Evolutionary conservation across 2,797 vertebrate species (phyloP), one percentile per base, ranked within the genome.

Genomic region (Chaetophractus vellerosus): DNA sequence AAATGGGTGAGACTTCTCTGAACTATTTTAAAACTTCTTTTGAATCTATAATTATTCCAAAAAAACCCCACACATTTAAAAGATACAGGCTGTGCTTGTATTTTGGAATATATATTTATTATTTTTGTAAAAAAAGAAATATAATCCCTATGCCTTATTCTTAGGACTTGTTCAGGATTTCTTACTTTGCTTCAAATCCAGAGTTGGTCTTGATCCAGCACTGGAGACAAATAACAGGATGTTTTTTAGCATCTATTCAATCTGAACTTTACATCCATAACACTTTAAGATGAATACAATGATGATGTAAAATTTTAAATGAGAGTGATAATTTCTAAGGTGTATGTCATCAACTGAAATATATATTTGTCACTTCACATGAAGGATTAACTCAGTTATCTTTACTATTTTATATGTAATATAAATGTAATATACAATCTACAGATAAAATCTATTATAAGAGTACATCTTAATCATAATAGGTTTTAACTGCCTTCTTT

Each of bases 221-320:
- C 6, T 61, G 21, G 28, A 81, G 61, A 84, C 23, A 14, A 55
- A 24, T 57, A 48, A 61, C 2, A 72, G 18, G 6, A 50, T 55
- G 74, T n/a, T 28, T 74, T 74, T 52, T 9, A 71, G 19, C 28
- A 84, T 75, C 10, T 50, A n/a, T 59, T 72, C 38, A 76, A 31
- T 26, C 41, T 33, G 19, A 59, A 55, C 15, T 86, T 91, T 48
- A 68, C 4, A 61, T 28, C 26, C 5, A 33, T 16, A 61, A 63
- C 38, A 71, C 48, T 31, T 28, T 4, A 88, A 41, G 8, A 61
- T 92, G 69, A 76, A n/a, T 52, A 33, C 5, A 61, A 31, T 6
- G n/a, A 78, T 57, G 15, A 36, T 81, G 23, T 21, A 76, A 89
- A 69, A 63, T 84, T 93, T 24, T n/a, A 92, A 95, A n/a, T 50